These are phyloP conservation scores for Oreortyx pictus DNA, from an alignment of 2,797 vertebrate species.

Conservation along the genomic window DNA sequence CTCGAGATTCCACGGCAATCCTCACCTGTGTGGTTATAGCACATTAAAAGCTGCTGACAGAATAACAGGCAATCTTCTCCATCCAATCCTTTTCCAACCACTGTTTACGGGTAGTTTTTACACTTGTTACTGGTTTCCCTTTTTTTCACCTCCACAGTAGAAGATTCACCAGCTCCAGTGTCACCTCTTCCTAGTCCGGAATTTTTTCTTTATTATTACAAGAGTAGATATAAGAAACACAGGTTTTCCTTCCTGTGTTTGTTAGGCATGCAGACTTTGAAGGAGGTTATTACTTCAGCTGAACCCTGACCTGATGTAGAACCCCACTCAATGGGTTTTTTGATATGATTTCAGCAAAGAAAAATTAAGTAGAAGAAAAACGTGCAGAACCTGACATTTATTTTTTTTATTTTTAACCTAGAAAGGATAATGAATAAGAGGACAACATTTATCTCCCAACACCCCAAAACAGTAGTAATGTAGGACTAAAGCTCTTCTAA, in stretches of 20 bases:
- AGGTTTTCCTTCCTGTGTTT: not conserved
- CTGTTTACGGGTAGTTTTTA: not conserved
- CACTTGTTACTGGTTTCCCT: not conserved
- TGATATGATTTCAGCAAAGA: not conserved
- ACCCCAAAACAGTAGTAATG: not conserved
- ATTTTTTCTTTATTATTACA: not conserved
- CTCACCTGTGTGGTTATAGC: not conserved
- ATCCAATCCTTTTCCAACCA: not conserved
- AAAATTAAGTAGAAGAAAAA: not conserved
- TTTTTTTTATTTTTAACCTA: not conserved
- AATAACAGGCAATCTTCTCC: not conserved
- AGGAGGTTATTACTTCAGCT: slow-evolving; percentile 27
- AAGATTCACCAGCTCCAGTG: slow-evolving; percentile 16
- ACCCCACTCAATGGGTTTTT: not conserved
- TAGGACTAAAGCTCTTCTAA: not conserved
- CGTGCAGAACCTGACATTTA: not conserved
- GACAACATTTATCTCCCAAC: not conserved
- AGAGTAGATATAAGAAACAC: not conserved
- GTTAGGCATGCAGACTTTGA: not conserved
- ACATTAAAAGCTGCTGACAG: not conserved
- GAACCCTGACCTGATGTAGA: not conserved
- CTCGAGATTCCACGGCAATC: not conserved
- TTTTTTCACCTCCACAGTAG: not conserved
- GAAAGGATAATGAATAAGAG: not conserved
- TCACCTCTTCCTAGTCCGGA: not conserved